Base-by-base conservation (phyloP, 2,888 invertebrate species). In the Leptinotarsa peninsularis region DNA sequence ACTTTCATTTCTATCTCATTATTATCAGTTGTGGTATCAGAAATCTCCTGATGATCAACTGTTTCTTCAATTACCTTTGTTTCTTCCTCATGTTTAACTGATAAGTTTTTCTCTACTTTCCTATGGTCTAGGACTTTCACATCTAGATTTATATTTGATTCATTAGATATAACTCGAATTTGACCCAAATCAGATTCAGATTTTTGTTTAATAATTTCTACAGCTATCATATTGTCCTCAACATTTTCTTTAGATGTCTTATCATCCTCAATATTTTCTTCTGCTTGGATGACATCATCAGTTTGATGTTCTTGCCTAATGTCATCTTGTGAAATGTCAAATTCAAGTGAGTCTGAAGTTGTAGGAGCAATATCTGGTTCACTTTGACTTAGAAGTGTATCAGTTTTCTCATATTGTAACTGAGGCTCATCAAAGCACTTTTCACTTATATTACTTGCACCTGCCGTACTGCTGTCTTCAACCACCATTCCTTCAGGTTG, bases 401-500 rank as follows among this genome's bases (percentile, higher is more conserved):
- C 27, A 60, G 23, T 60, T 60, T 27, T 15, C 60, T 23, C 14
- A 21, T 3, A 23, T 10, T 17, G 23, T 60, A 27, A 23, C 2
- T 14, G 14, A 27, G 60, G 23, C 14, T 60, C 60, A 23, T 54
- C 50, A 43, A 27, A 17, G 33, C 63, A 15, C 58, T 72, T 56
- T 33, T 49, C 33, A 33, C 4, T 60, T 67, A 43, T 50, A 23
- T 68, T 66, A 23, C 14, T 15, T 67, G 21, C 43, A 17, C 63
- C 43, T 66, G 23, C 56, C 67, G 71, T 23, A 14, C 21, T 21
- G 58, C 23, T 58, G 21, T 58, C 66, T 69, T 76, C 76, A 68
- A 18, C 27, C 17, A 69, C n/a, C 43, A 21, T 4, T 71, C 66
- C 33, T 56, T 18, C 70, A 15, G 50, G 17, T 4, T 15, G 10